These are phyloP conservation scores for Eptesicus fuscus DNA, from an alignment of 2,113 vertebrate genomes.

Conservation along the genomic window DNA sequence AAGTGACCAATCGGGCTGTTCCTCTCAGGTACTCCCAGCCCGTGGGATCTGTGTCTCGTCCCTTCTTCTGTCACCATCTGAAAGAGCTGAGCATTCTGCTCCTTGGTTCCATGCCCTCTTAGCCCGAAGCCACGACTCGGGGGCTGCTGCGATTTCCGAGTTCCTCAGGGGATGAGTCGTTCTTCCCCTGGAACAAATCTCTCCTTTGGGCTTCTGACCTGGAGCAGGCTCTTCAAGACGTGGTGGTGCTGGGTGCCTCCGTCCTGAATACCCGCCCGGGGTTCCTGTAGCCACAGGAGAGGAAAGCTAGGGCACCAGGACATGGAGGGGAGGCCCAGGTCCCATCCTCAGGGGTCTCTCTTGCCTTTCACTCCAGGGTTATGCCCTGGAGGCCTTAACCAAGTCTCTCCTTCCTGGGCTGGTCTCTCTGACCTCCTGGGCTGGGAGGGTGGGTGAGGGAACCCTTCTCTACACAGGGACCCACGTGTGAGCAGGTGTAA, in stretches of 20 bases:
- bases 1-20: not conserved
- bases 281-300: not conserved
- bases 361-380: not conserved
- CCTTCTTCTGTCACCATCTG: not conserved
- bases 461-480: not conserved
- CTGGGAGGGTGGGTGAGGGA: not conserved
- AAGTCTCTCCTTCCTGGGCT: not conserved
- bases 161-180: not conserved
- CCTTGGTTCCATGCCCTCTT: not conserved
- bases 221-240: not conserved
- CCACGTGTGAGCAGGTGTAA: not conserved
- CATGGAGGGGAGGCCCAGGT: rapidly evolving
- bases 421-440: not conserved
- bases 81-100: not conserved
- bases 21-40: not conserved
- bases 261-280: no score
- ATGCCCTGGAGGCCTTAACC: not conserved
- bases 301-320: not conserved
- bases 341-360: rapidly evolving
- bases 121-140: not conserved
- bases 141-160: not conserved
- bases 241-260: not conserved
- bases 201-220: not conserved
- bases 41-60: not conserved
- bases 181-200: not conserved